Percentiles rank a stretch among this genome's conserved stretches.
Evolutionary conservation across 2,113 vertebrate species (phyloP).

Genomic region (Raja brachyura): DNA sequence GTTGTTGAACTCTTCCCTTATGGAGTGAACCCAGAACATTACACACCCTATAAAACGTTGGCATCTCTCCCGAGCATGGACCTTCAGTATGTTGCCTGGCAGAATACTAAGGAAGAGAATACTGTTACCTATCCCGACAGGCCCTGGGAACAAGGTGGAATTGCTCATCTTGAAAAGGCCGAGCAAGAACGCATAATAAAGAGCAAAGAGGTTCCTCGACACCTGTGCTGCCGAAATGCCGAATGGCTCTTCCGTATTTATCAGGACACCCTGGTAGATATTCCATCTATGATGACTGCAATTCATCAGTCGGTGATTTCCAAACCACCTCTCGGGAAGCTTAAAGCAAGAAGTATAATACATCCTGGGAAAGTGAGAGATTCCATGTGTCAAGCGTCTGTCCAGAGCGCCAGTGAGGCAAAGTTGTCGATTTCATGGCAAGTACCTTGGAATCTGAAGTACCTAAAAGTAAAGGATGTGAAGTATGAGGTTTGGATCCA

Average conservation of each 20-base stretch:
- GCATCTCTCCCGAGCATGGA: conserved; percentile 88
- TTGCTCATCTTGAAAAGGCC: conserved; percentile 72
- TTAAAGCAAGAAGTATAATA: conserved; percentile 62
- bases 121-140: conserved; percentile 74
- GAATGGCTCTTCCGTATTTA: conserved; percentile 98
- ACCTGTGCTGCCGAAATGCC: conserved; percentile 89
- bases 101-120: conserved; percentile 72
- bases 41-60: conserved; percentile 89
- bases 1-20: conserved; percentile 92
- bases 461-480: conserved; percentile 87
- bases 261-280: conserved; percentile 88
- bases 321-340: conserved; percentile 62
- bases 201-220: conserved; percentile 80
- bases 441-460: conserved; percentile 93
- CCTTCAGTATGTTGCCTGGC: conserved; percentile 87
- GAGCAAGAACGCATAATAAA: conserved; percentile 80
- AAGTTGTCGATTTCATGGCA: conserved; percentile 87
- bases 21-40: conserved; percentile 89
- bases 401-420: conserved; percentile 76
- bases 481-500: conserved; percentile 98
- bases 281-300: conserved; percentile 69
- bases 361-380: conserved; percentile 88
- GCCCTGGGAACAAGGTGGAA: conserved; percentile 92
- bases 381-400: conserved; percentile 78
- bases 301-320: conserved; percentile 72